These are phyloP conservation scores for Ceyx margarethae DNA, from an alignment of 2,113 vertebrate species.

Conservation along the genomic window DNA sequence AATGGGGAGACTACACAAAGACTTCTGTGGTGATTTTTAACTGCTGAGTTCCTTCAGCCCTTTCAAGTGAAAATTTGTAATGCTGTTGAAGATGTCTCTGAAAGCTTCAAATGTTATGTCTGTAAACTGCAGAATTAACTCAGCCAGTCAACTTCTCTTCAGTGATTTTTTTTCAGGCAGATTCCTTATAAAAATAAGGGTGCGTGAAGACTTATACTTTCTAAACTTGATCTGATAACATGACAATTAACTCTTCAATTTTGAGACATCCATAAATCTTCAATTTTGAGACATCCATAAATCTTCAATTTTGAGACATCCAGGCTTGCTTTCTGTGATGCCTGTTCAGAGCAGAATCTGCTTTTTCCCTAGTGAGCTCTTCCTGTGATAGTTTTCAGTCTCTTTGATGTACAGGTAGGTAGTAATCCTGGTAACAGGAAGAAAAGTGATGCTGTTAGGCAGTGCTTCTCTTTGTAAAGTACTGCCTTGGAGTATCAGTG, in stretches of 20 bases:
- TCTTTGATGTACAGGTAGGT: accelerated
- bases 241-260: too few relatives aligned
- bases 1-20: not conserved
- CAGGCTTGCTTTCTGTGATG: not conserved
- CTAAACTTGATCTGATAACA: not conserved
- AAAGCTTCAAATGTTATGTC: not conserved
- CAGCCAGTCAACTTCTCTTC: not conserved
- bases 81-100: not conserved
- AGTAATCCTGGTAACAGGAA: not conserved
- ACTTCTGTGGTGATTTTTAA: not conserved
- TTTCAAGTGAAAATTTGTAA: not conserved
- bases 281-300: not conserved
- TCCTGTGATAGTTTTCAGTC: not conserved
- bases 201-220: not conserved
- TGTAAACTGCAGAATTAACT: not conserved
- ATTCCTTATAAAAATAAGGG: not conserved
- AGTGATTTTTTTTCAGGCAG: not conserved
- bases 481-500: not conserved
- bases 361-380: not conserved
- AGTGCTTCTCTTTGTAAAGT: not conserved
- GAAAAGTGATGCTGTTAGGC: not conserved
- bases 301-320: not conserved
- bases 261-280: not conserved
- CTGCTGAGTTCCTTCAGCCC: not conserved
- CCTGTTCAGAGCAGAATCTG: not conserved